Percentiles rank a stretch among this genome's conserved stretches.
These are phyloP conservation scores for Ornithoptera priamus DNA, from an alignment of 2,888 invertebrate genomes.

Conservation along the genomic window DNA sequence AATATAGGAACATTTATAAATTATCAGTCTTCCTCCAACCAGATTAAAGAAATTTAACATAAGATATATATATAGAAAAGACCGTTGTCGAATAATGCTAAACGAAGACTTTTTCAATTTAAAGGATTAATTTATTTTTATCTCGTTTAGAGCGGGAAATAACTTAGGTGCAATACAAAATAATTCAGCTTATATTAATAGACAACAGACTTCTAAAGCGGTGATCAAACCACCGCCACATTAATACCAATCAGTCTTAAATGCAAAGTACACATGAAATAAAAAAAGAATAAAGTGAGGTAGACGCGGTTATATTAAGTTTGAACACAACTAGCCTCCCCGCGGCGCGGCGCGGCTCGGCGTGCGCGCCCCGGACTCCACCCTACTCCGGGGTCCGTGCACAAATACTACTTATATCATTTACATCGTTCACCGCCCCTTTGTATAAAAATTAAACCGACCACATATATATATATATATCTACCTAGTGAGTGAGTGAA, in stretches of 20 bases:
- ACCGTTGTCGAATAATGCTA: conserved; percentile 63
- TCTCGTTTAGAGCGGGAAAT: conserved; percentile 38
- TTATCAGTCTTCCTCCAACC: conserved; percentile 76
- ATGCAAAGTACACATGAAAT: conserved; percentile 40
- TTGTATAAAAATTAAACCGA: conserved; percentile 22
- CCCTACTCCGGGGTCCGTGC: conserved; percentile 43
- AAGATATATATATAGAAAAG: conserved; percentile 59
- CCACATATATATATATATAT: not conserved
- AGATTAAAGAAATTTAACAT: conserved; percentile 71
- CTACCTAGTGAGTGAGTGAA: not conserved
- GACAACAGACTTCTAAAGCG: conserved; percentile 72
- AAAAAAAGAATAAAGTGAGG: conserved; percentile 55
- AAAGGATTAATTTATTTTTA: conserved; percentile 31
- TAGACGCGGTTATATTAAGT: conserved; percentile 62
- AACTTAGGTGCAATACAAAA: conserved; percentile 34
- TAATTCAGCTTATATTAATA: conserved; percentile 50
- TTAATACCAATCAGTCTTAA: conserved; percentile 71
- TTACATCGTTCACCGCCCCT: conserved; percentile 57
- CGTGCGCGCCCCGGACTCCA: conserved; percentile 36
- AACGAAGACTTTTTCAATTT: conserved; percentile 35
- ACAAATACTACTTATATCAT: conserved; percentile 58
- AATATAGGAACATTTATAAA: conserved; percentile 79
- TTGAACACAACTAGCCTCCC: conserved; percentile 52
- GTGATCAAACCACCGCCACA: conserved; percentile 75
- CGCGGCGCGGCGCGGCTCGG: conserved; percentile 35